Conservation (phyloP, 2,113 vertebrate species). For the Cichladusa arquata region DNA sequence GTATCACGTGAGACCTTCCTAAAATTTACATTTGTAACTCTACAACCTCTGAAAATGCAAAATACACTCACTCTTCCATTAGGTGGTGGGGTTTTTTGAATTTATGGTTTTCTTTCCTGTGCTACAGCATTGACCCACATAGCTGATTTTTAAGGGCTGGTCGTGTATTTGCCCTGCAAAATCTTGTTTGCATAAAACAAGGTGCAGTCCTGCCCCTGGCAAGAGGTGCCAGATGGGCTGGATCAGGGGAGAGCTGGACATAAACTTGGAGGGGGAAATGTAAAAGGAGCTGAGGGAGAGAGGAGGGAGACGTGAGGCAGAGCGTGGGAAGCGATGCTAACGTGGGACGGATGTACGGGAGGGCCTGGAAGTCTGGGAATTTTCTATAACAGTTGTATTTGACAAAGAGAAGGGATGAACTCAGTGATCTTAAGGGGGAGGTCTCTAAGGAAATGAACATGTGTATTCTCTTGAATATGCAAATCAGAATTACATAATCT, state of each 20-base stretch:
- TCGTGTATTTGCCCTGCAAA: background rate
- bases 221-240: background rate
- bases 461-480: background rate
- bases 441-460: background rate
- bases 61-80: background rate
- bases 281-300: background rate
- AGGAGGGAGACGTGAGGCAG: accelerated
- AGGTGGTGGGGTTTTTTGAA: background rate
- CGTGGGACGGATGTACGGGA: accelerated
- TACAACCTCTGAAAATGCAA: background rate
- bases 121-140: background rate
- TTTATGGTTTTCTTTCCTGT: background rate
- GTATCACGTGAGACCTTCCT: background rate
- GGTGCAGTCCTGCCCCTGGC: background rate
- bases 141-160: background rate
- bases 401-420: background rate
- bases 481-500: conserved; percentile 30
- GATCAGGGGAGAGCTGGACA: background rate
- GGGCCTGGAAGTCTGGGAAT: background rate
- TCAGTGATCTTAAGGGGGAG: background rate
- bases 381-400: background rate
- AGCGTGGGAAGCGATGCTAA: background rate
- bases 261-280: background rate
- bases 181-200: background rate
- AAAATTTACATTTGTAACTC: background rate